Base-by-base conservation (phyloP, 2,888 invertebrate genomes). In the Drosophila colorata region DNA sequence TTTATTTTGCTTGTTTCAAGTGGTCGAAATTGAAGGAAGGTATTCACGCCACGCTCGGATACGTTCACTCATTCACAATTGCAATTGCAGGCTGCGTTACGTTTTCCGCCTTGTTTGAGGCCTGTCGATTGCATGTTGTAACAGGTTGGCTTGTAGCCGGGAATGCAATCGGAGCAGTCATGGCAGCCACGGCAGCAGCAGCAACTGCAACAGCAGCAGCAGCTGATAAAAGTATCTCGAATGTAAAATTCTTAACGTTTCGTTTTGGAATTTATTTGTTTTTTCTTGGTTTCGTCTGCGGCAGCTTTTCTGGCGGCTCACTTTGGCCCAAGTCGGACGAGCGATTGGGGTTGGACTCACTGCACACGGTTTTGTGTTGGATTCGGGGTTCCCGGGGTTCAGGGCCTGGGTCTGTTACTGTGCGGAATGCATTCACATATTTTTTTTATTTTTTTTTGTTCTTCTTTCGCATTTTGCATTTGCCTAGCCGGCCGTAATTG, bases 61-160 rank as follows among this genome's bases (percentile, higher is more conserved):
- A 61, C 73, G 51, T 58, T 63, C 28, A 41, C 9, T 48, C 71
- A 64, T 64, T 73, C 64, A 48, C 43, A 58, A 35, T 28, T 41
- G 51, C 63, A 48, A 47, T 41, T 65, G 47, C 47, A 49, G 49
- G 33, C 28, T 20, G 58, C 47, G 41, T 46, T 74, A 16, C 37
- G 52, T 61, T 74, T 73, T 74, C 74, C 74, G 78, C 59, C 63
- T 77, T 75, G 78, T 55, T 75, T 72, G 46, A 70, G 73, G 67
- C 80, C 77, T 78, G 78, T 78, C 78, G 78, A 78, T 80, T 76
- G 78, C 80, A 80, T 80, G 78, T 78, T 61, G 65, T 80, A 78
- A 80, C 78, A 78, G 80, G 78, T 80, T 78, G 78, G 72, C 63
- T 70, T 74, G 47, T 31, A 65, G 37, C 37, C 53, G 79, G 79